Base-by-base conservation (phyloP, 1,140 invertebrate genomes). In the Araneus ventricosus region DNA sequence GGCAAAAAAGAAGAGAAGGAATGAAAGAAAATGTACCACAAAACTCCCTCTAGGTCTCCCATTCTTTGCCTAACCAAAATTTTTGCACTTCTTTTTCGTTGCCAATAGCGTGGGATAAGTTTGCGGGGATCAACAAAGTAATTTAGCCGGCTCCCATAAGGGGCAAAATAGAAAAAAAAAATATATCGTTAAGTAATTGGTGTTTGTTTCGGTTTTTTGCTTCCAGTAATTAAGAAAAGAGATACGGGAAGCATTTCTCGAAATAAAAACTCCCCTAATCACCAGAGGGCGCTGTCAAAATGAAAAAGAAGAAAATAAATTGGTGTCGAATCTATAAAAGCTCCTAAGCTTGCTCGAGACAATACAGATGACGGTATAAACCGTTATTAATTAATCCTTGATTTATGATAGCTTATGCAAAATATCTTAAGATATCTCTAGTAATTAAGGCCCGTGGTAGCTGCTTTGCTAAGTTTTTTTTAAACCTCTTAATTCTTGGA, bases 181-280 rank as follows among this genome's bases (percentile, higher is more conserved):
- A 34, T 34, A 37, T 27, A 79, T 27, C 70, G 70, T 37, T 79
- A 79, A 79, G 70, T 79, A 79, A 79, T 79, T 79, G 70, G 70
- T 79, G 17, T 79, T 79, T 79, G 27, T 79, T 37, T 37, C 70
- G 10, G 67, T 30, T 34, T 75, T 79, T 37, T 79, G 10, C 70
- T 30, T 79, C 70, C 34, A 79, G 70, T 79, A 79, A 79, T 79
- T 79, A 79, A 79, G 70, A 79, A 30, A 30, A 79, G 59, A 79
- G 70, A 79, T 79, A 37, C 70, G 34, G 27, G 17, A 20, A 30
- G 70, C 34, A 34, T 63, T 52, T 24, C 59, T 63, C 2, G 59
- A 63, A 63, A 63, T 63, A 63, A 63, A 63, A 63, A 63, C 22
- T 63, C n/a, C 20, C 6, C 17, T 22, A 17, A 24, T 17, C 59